Evolutionary conservation across 2,888 invertebrate genomes (phyloP).

Genomic region (Cheilosia pagana): DNA sequence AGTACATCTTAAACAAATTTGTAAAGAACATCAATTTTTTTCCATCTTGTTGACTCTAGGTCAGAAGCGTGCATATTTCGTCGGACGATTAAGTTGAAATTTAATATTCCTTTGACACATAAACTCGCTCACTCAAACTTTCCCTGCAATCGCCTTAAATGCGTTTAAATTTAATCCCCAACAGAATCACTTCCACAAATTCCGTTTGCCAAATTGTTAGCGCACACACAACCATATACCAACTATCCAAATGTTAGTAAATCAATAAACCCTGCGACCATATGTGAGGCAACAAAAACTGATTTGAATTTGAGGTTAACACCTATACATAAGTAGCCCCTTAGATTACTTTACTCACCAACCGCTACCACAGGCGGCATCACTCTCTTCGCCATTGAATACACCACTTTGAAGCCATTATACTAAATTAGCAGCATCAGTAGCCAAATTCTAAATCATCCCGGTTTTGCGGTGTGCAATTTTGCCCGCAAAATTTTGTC

Average conservation of each 20-base stretch:
- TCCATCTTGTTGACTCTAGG: no score
- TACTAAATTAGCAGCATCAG: conserved; percentile 6
- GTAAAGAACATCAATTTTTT: no score
- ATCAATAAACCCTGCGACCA: background rate
- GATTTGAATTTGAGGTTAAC: background rate
- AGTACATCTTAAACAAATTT: no score
- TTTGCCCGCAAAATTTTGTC: background rate
- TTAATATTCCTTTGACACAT: no score
- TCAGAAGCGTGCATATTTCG: no score
- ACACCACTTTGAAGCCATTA: background rate
- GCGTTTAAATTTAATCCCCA: no score
- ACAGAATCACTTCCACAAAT: background rate
- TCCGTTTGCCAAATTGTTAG: background rate
- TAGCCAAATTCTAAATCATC: conserved; percentile 1
- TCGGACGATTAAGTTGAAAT: no score
- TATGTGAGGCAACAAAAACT: background rate
- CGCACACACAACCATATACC: no score
- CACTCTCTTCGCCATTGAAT: background rate
- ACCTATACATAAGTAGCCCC: background rate
- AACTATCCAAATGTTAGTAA: background rate
- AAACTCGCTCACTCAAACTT: no score
- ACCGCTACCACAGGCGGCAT: no score
- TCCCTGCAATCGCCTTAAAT: no score
- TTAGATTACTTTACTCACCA: no score
- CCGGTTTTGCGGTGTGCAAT: background rate